phyloP scores from a whole-genome alignment of 1,140 invertebrate species.

The Catajapyx aquilonaris region DNA sequence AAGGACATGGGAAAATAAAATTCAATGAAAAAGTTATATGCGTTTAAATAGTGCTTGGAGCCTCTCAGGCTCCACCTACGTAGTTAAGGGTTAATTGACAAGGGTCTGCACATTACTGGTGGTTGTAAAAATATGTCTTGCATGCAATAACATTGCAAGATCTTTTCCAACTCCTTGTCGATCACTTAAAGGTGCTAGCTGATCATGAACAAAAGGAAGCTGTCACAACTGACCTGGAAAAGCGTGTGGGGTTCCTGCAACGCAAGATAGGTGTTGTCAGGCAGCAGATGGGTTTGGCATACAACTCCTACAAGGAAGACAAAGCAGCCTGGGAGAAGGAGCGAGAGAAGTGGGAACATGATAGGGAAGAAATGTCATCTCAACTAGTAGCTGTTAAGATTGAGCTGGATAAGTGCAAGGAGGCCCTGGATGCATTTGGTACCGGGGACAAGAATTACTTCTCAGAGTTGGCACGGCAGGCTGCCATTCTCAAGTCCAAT shows the following conservation, averaged over 20 bases:
- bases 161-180: too few species aligned
- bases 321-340: constrained; percentile 8
- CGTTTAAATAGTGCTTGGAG: too few species aligned
- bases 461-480: constrained; percentile 13
- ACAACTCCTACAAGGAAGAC: constrained; percentile 13
- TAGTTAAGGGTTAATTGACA: too few species aligned
- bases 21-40: too few species aligned
- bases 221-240: constrained; percentile 7
- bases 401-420: constrained; percentile 15
- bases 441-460: constrained; percentile 13
- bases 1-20: too few species aligned
- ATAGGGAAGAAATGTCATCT: constrained; percentile 10
- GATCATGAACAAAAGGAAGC: too few species aligned
- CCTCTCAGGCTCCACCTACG: too few species aligned
- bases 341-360: constrained; percentile 10
- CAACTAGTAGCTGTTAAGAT: not conserved
- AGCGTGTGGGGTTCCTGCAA: constrained; percentile 12
- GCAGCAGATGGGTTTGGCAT: constrained; percentile 14
- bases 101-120: too few species aligned
- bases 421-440: constrained; percentile 12
- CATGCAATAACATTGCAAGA: too few species aligned
- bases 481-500: constrained; percentile 12
- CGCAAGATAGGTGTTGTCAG: constrained; percentile 11
- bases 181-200: too few species aligned
- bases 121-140: too few species aligned